Percentiles rank a stretch among this genome's conserved stretches.
Evolutionary conservation across 2,113 vertebrate species (phyloP).

Genomic region (Turnix velox): DNA sequence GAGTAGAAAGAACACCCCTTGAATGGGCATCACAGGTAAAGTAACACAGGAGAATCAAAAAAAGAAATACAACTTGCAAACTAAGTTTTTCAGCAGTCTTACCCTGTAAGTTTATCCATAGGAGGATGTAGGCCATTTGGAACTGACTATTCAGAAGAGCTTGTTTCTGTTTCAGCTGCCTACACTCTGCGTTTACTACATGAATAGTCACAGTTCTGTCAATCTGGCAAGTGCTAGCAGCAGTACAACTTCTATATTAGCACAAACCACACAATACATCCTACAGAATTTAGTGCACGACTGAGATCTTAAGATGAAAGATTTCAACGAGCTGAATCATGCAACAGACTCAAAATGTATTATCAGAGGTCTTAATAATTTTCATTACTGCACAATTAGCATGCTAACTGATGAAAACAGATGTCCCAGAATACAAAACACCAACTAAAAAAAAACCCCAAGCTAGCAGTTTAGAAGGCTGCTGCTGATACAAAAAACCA

Average conservation of each 20-base stretch:
- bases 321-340: background rate
- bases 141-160: background rate
- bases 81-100: background rate
- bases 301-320: background rate
- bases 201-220: conserved; percentile 4
- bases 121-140: background rate
- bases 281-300: background rate
- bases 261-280: background rate
- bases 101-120: background rate
- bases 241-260: background rate
- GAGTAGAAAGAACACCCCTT: no score
- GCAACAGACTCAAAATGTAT: background rate
- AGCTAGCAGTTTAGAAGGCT: background rate
- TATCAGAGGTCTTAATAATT: background rate
- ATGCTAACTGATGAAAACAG: background rate
- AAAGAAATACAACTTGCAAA: background rate
- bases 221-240: conserved; percentile 12
- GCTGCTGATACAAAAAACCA: background rate
- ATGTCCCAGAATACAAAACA: background rate
- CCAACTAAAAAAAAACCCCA: background rate
- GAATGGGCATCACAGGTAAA: background rate
- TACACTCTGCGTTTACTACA: background rate
- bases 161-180: conserved; percentile 19
- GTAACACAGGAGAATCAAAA: background rate
- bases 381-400: background rate